phyloP scores from a whole-genome alignment of 2,888 invertebrate genomes.

The Pristionchus mayeri region DNA sequence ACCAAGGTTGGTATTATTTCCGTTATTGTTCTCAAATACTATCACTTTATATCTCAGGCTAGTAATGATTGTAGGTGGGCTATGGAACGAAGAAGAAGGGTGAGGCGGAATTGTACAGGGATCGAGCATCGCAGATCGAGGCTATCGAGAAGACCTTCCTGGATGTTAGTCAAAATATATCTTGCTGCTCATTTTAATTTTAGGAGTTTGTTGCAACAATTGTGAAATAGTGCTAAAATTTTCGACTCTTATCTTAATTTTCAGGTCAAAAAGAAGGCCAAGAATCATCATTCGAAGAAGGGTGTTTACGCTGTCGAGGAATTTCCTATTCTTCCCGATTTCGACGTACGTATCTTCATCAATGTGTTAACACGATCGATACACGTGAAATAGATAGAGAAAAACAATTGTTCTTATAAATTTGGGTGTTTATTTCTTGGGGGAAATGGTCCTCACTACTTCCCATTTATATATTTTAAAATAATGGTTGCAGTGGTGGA shows the following conservation, averaged over 20 bases:
- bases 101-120: constrained; percentile 90
- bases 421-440: no score
- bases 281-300: constrained; percentile 94
- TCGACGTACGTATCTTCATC: constrained; percentile 81
- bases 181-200: no score
- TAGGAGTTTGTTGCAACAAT: no score
- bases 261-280: constrained; percentile 79
- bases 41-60: not conserved
- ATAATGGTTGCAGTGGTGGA: constrained; percentile 86
- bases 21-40: not conserved
- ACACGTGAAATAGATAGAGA: not conserved
- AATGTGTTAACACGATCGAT: not conserved
- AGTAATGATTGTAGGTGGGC: constrained; percentile 83
- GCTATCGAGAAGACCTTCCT: constrained; percentile 98
- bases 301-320: constrained; percentile 92
- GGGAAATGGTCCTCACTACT: not conserved
- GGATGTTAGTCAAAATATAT: constrained; percentile 85
- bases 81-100: constrained; percentile 91
- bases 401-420: no score
- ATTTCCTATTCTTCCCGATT: constrained; percentile 92
- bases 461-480: not conserved
- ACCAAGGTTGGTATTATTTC: constrained; percentile 82
- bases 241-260: not conserved
- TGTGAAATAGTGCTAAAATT: no score
- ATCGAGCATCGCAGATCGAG: constrained; percentile 94